phyloP scores from a whole-genome alignment of 2,888 invertebrate species.

The Oscheius sp. region DNA sequence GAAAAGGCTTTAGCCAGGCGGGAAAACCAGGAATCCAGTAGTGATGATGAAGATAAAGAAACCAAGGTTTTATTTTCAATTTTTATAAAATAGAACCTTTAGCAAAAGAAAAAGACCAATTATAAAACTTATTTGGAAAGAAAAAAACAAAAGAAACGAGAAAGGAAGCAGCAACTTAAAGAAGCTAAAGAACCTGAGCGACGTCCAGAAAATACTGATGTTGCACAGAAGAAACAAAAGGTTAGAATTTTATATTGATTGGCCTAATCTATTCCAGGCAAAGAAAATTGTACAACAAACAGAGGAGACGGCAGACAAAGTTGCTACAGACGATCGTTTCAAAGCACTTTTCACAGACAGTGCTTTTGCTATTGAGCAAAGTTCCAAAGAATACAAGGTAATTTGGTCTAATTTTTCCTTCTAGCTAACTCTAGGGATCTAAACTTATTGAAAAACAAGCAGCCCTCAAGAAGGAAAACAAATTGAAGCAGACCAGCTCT shows the following conservation, averaged over 20 bases:
- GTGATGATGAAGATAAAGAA: conserved; percentile 37
- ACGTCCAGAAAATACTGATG: too few species aligned
- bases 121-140: conserved; percentile 41
- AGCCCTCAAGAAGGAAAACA: conserved; percentile 2
- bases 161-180: conserved; percentile 27
- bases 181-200: conserved; percentile 32
- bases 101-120: conserved; percentile 33
- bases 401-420: background rate
- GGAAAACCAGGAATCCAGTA: conserved; percentile 38
- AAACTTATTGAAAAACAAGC: conserved; percentile 30
- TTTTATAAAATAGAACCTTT: too few species aligned
- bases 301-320: conserved; percentile 30
- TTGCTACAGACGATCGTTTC: conserved; percentile 60
- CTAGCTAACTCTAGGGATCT: conserved; percentile 18
- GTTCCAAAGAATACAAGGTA: conserved; percentile 28
- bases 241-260: background rate
- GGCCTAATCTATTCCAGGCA: background rate
- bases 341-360: conserved; percentile 64
- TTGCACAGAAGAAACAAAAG: too few species aligned
- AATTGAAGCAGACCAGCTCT: background rate
- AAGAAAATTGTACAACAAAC: background rate
- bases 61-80: background rate
- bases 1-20: conserved; percentile 37
- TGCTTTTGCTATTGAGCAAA: conserved; percentile 63
- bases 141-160: conserved; percentile 24